These are phyloP conservation scores for Numenius phaeopus DNA, from an alignment of 2,797 vertebrate species.

Conservation along the genomic window DNA sequence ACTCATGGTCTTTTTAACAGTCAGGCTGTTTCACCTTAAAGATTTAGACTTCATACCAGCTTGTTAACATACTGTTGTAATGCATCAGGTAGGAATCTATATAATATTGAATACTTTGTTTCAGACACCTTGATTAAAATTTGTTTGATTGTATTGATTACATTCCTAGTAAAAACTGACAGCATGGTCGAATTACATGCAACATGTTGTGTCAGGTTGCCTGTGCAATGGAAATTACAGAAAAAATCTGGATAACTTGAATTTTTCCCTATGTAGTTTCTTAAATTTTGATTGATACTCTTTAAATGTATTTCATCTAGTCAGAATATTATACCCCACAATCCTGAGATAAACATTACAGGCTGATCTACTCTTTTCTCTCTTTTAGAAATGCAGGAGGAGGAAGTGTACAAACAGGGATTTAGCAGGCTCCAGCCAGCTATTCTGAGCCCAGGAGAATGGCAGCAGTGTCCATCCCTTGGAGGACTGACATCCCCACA, in stretches of 20 bases:
- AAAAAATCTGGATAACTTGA: neutral
- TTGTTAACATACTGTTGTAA: slow-evolving; percentile 32
- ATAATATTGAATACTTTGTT: neutral
- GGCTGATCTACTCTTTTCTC: neutral
- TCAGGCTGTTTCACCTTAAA: neutral
- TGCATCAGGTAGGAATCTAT: slow-evolving; percentile 7
- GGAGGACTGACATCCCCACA: neutral
- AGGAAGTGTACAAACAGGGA: neutral
- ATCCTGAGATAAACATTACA: neutral
- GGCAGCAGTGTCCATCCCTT: neutral
- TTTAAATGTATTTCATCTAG: neutral
- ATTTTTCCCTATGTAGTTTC: neutral
- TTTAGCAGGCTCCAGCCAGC: neutral
- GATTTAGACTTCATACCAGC: neutral
- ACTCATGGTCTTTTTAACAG: neutral
- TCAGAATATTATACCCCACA: neutral
- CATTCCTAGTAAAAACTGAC: slow-evolving; percentile 5
- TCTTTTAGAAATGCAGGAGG: neutral
- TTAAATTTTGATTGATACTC: neutral
- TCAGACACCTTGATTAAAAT: slow-evolving; percentile 28
- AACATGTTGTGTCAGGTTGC: neutral
- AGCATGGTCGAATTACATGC: neutral
- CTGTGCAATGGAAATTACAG: neutral
- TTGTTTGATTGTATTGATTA: slow-evolving; percentile 8
- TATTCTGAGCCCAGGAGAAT: neutral